Percentiles rank a stretch among this genome's conserved stretches.
Evolutionary conservation across 2,113 vertebrate species (phyloP).

Genomic region (Galemys pyrenaicus): DNA sequence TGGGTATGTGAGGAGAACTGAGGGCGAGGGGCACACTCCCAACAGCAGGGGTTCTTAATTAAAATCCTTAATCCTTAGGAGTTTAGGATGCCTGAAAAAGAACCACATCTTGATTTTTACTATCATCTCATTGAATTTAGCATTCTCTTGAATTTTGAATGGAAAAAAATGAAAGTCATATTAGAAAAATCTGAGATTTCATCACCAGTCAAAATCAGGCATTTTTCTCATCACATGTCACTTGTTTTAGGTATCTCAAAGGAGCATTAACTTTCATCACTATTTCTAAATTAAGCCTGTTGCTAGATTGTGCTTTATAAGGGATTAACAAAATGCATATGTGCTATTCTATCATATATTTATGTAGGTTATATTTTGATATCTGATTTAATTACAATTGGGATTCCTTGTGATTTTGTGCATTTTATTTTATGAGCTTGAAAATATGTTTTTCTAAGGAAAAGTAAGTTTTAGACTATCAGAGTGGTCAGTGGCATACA

Average conservation of each 20-base stretch:
- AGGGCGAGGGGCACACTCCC: no score
- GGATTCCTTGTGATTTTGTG: background rate
- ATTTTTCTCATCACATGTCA: background rate
- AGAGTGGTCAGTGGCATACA: background rate
- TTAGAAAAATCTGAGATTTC: background rate
- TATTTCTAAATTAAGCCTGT: slow-evolving; percentile 42
- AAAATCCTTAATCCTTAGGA: background rate
- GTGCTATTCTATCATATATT: background rate
- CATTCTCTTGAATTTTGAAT: slow-evolving; percentile 21
- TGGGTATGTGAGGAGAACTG: background rate
- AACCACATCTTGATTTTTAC: background rate
- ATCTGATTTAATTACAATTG: slow-evolving; percentile 4
- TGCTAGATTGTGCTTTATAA: background rate
- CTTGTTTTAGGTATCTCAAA: background rate
- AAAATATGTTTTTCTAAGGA: background rate
- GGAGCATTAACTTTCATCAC: background rate
- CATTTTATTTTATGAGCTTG: background rate
- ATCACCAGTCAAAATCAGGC: background rate
- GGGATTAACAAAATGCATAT: background rate
- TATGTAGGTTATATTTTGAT: background rate
- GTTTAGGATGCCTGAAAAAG: background rate
- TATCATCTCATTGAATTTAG: background rate
- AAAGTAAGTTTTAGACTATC: background rate
- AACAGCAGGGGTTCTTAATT: background rate
- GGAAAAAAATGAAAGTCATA: background rate